Evolutionary conservation across 2,113 vertebrate species (phyloP).

Genomic region (Regulus satrapa): DNA sequence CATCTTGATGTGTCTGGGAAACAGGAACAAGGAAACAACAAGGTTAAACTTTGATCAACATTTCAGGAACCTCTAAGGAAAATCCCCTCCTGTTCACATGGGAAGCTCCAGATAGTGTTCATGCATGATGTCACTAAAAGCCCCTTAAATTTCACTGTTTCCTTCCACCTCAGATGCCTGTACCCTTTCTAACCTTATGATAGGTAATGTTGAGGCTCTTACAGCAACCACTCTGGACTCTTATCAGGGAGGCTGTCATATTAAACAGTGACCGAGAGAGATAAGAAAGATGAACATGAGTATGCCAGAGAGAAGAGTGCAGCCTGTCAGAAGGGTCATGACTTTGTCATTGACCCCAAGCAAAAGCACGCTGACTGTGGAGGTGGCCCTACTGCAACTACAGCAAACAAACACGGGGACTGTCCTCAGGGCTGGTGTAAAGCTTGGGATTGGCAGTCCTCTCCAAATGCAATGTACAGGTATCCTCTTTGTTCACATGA

Average conservation of each 20-base stretch:
- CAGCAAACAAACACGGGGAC: not conserved
- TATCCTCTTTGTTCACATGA: accelerated
- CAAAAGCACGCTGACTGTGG: accelerated
- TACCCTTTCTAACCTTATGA: not conserved
- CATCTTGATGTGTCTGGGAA: not conserved
- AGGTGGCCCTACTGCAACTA: not conserved
- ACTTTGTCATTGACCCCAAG: not conserved
- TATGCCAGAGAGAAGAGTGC: not conserved
- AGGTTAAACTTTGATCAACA: not conserved
- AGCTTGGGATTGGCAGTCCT: not conserved
- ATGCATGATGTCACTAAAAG: not conserved
- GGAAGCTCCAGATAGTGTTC: not conserved
- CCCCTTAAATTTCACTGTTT: not conserved
- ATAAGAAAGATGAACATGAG: not conserved
- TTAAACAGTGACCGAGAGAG: not conserved
- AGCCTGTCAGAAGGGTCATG: not conserved
- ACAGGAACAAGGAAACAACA: not conserved
- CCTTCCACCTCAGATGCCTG: not conserved
- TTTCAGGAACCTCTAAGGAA: not conserved
- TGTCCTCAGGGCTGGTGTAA: not conserved
- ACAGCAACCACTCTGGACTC: not conserved
- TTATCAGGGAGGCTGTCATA: not conserved
- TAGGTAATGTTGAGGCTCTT: not conserved
- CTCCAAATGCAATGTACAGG: not conserved
- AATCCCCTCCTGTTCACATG: not conserved